phyloP scores from a whole-genome alignment of 2,797 vertebrate genomes.

The Microtus agrestis region DNA sequence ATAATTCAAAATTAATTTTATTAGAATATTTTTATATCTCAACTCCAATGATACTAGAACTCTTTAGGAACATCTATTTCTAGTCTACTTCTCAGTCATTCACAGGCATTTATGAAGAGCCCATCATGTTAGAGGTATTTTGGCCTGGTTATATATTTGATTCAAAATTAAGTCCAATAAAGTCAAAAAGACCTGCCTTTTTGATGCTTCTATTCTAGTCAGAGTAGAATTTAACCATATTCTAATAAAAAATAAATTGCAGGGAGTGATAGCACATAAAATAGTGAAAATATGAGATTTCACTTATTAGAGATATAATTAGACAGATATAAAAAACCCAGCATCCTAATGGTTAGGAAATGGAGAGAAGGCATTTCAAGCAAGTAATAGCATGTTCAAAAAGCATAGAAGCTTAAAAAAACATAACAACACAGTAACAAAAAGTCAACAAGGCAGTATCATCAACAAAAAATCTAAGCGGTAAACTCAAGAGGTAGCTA shows the following conservation, averaged over 20 bases:
- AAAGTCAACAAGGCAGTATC: neutral
- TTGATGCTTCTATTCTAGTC: conserved; percentile 18
- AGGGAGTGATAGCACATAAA: neutral
- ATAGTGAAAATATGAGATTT: conserved; percentile 13
- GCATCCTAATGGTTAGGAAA: conserved; percentile 33
- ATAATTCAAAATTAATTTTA: conserved; percentile 13
- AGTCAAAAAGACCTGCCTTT: neutral
- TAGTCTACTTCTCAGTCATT: neutral
- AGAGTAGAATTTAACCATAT: conserved; percentile 12
- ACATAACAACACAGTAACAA: neutral
- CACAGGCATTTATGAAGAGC: neutral
- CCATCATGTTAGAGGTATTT: neutral
- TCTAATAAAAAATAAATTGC: conserved; percentile 6
- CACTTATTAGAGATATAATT: neutral
- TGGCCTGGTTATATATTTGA: neutral
- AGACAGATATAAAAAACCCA: neutral
- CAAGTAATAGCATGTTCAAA: neutral
- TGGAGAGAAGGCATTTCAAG: neutral
- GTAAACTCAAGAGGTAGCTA: neutral
- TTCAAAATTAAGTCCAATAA: conserved; percentile 4
- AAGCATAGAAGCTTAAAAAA: neutral
- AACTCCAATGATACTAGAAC: neutral
- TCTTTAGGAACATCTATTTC: conserved; percentile 32
- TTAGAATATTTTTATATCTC: conserved; percentile 17
- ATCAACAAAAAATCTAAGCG: neutral